Conservation (phyloP, 2,888 invertebrate species). For the Achlya flavicornis region DNA sequence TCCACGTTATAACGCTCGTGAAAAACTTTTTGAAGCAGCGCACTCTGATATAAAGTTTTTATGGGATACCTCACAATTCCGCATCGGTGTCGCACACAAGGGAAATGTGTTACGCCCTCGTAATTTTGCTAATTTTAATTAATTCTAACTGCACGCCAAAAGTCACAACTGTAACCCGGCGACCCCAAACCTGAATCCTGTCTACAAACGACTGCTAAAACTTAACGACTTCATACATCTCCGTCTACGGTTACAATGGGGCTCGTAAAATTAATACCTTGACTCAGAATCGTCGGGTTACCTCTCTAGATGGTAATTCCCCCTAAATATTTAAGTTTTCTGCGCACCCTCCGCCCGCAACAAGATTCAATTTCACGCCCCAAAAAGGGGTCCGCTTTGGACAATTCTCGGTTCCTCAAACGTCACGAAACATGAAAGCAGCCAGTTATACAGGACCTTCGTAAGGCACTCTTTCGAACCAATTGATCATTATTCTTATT, state of each 20-base stretch:
- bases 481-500: conserved; percentile 33
- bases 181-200: conserved; percentile 59
- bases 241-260: conserved; percentile 69
- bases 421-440: conserved; percentile 73
- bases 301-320: conserved; percentile 74
- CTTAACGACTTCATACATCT: conserved; percentile 78
- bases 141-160: conserved; percentile 62
- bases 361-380: conserved; percentile 84
- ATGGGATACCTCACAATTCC: conserved; percentile 51
- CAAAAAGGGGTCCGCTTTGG: conserved; percentile 75
- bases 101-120: conserved; percentile 52
- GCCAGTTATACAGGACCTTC: conserved; percentile 59
- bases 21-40: conserved; percentile 38
- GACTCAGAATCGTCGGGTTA: conserved; percentile 68
- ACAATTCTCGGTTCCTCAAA: conserved; percentile 73
- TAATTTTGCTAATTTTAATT: conserved; percentile 70
- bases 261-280: conserved; percentile 81
- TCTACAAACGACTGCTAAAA: conserved; percentile 72
- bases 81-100: conserved; percentile 49
- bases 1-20: not conserved
- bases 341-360: conserved; percentile 75
- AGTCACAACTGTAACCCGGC: conserved; percentile 52
- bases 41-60: conserved; percentile 62
- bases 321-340: conserved; percentile 83
- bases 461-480: conserved; percentile 49